phyloP scores from a whole-genome alignment of 2,888 invertebrate species.

The Lathronympha strigana region DNA sequence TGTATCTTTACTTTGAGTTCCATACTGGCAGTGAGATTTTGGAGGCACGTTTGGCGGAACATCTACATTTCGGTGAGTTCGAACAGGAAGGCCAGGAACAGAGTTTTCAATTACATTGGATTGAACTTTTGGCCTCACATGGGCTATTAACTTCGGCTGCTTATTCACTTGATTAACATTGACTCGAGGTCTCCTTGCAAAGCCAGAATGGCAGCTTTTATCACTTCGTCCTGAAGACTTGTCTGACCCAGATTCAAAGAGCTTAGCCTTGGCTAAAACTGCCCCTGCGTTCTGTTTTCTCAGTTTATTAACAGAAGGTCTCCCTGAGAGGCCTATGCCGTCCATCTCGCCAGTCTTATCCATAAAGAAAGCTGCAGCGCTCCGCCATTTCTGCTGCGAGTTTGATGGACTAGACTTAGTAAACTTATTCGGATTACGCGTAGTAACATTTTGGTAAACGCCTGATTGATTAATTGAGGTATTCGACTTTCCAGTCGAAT shows the following conservation, averaged over 20 bases:
- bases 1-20: conserved; percentile 57
- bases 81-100: conserved; percentile 53
- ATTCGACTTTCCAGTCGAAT: conserved; percentile 60
- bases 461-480: conserved; percentile 54
- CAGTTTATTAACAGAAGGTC: conserved; percentile 89
- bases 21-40: conserved; percentile 50
- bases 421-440: conserved; percentile 53
- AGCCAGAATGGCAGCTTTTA: conserved; percentile 62
- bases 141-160: conserved; percentile 59
- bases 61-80: conserved; percentile 51
- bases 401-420: conserved; percentile 59
- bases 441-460: conserved; percentile 60
- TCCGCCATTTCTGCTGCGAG: conserved; percentile 79
- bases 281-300: conserved; percentile 91
- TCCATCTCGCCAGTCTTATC: conserved; percentile 76
- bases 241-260: conserved; percentile 86
- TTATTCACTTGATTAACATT: conserved; percentile 61
- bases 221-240: conserved; percentile 74
- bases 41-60: conserved; percentile 47
- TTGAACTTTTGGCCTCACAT: conserved; percentile 63
- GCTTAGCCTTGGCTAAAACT: conserved; percentile 90
- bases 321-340: conserved; percentile 79
- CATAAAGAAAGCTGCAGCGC: conserved; percentile 83
- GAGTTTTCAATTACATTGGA: conserved; percentile 48
- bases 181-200: conserved; percentile 74